These are phyloP conservation scores for Drosophila incognita DNA, from an alignment of 2,888 invertebrate genomes.

Conservation along the genomic window DNA sequence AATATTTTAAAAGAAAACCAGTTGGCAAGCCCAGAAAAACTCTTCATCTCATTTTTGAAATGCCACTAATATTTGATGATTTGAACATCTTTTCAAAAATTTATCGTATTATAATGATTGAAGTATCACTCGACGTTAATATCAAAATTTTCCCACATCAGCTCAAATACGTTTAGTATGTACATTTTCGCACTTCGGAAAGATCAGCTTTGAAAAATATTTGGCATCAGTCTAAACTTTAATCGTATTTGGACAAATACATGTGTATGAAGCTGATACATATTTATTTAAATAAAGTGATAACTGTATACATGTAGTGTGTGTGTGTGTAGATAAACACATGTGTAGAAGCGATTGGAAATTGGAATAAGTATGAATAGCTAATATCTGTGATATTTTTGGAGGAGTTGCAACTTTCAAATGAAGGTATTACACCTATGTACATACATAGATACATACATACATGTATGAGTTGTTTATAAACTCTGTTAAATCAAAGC, in stretches of 20 bases:
- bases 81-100: not conserved
- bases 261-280: slow-evolving; percentile 4
- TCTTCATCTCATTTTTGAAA: not conserved
- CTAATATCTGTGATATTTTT: not conserved
- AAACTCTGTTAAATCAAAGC: not conserved
- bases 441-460: not conserved
- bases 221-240: not conserved
- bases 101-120: not conserved
- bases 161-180: not conserved
- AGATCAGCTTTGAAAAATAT: not conserved
- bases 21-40: not conserved
- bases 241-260: not conserved
- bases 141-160: not conserved
- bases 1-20: not conserved
- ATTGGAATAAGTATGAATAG: not conserved
- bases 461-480: not conserved
- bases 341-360: not conserved
- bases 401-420: not conserved
- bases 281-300: slow-evolving; percentile 7
- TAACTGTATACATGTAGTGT: slow-evolving; percentile 4
- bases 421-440: not conserved
- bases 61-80: not conserved
- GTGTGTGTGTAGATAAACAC: not conserved
- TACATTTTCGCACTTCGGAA: not conserved
- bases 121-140: not conserved